Evolutionary conservation across 2,113 vertebrate species (phyloP).

Genomic region (Illadopsis cleaveri): DNA sequence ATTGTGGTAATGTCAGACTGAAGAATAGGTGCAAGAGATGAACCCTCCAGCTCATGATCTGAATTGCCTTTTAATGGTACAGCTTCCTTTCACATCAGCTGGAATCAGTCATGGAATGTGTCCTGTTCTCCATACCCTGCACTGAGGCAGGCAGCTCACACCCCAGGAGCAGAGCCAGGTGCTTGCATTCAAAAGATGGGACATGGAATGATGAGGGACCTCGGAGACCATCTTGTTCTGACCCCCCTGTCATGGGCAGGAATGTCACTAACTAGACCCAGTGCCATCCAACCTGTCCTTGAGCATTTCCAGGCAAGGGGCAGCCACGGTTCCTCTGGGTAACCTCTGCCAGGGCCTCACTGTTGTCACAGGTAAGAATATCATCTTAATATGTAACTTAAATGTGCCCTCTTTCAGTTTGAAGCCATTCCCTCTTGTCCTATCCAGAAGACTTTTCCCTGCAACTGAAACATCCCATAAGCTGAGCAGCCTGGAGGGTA

Average conservation of each 20-base stretch:
- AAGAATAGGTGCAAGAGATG: neutral
- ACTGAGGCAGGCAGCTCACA: neutral
- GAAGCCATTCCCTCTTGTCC: neutral
- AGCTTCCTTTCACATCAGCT: neutral
- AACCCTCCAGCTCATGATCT: neutral
- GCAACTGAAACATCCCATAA: neutral
- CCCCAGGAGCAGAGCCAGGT: neutral
- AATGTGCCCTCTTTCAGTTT: neutral
- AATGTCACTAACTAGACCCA: neutral
- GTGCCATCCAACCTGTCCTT: neutral
- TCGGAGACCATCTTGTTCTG: neutral
- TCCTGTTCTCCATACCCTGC: neutral
- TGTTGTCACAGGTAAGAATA: neutral
- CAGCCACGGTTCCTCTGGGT: neutral
- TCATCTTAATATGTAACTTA: neutral
- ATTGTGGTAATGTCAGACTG: neutral
- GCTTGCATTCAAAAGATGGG: neutral
- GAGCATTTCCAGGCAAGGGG: neutral
- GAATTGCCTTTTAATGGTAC: neutral
- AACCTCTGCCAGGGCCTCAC: neutral
- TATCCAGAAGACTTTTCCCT: neutral
- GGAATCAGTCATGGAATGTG: accelerated
- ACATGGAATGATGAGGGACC: neutral
- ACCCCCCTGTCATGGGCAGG: neutral
- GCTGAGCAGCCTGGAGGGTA: neutral